Evolutionary conservation across 2,888 invertebrate genomes (phyloP).

Genomic region (Mallateleia sp.): DNA sequence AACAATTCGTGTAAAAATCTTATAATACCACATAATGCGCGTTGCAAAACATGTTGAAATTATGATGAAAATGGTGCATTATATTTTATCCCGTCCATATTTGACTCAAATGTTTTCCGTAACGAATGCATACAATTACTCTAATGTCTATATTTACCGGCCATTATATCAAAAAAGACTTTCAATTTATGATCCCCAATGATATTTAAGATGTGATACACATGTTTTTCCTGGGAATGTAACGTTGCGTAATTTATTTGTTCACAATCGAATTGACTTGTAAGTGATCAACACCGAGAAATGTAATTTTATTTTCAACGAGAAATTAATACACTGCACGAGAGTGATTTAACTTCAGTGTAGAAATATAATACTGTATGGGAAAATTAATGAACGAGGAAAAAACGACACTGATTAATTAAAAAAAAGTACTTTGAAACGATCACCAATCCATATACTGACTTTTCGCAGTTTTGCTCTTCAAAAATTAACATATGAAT

Average conservation of each 20-base stretch:
- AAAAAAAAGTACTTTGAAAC: too few relatives aligned
- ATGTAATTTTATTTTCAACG: too few relatives aligned
- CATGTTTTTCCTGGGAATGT: not conserved
- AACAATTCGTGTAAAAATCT: slow-evolving; percentile 14
- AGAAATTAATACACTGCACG: too few relatives aligned
- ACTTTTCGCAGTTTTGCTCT: too few relatives aligned
- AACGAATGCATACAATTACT: slow-evolving; percentile 46
- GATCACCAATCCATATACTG: too few relatives aligned
- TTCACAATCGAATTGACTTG: not conserved
- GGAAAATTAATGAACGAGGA: too few relatives aligned
- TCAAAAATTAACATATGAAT: too few relatives aligned
- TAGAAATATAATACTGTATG: too few relatives aligned
- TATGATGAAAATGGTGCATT: slow-evolving; percentile 28
- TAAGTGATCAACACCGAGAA: not conserved
- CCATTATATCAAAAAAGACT: slow-evolving; percentile 23
- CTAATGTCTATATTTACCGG: slow-evolving; percentile 48
- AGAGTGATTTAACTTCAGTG: too few relatives aligned
- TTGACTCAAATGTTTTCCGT: slow-evolving; percentile 32
- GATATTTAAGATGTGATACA: slow-evolving; percentile 27
- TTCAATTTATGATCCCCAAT: slow-evolving; percentile 23
- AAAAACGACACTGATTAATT: too few relatives aligned
- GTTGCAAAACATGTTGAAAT: slow-evolving; percentile 23
- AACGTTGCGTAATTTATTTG: not conserved
- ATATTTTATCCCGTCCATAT: slow-evolving; percentile 19
- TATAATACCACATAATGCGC: not conserved